These are phyloP conservation scores for Xenops minutus DNA, from an alignment of 2,797 vertebrate genomes.

Conservation along the genomic window DNA sequence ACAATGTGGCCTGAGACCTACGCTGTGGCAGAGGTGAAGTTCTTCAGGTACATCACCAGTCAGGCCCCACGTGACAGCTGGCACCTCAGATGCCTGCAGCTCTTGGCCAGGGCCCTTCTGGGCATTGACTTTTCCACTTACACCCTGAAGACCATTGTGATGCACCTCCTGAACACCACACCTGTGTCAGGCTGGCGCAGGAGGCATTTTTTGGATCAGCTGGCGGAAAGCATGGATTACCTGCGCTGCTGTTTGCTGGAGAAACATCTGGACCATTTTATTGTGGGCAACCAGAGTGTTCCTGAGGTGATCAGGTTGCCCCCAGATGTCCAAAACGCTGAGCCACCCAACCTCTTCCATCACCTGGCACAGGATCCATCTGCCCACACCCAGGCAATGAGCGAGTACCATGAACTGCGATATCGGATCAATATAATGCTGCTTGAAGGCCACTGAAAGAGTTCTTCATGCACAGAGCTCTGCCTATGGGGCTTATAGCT, in stretches of 20 bases:
- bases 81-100: neutral
- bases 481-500: neutral
- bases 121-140: neutral
- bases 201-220: too few species aligned
- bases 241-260: rapidly evolving
- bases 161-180: neutral
- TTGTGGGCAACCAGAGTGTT: neutral
- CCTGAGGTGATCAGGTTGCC: neutral
- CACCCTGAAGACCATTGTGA: neutral
- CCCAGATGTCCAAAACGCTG: neutral
- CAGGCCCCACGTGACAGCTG: too few species aligned
- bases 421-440: too few species aligned
- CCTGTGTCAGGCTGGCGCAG: too few species aligned
- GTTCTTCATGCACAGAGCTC: neutral
- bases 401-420: too few species aligned
- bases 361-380: too few species aligned
- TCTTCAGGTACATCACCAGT: too few species aligned
- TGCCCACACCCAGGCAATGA: too few species aligned
- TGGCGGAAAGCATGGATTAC: neutral
- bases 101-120: rapidly evolving
- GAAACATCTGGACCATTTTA: neutral
- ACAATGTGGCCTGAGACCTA: too few species aligned
- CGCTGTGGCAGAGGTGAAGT: too few species aligned
- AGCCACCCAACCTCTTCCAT: too few species aligned
- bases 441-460: too few species aligned